Evolutionary conservation across 2,888 invertebrate genomes (phyloP), one percentile per base, ranked within the genome.

Genomic region (Perdita meconis): DNA sequence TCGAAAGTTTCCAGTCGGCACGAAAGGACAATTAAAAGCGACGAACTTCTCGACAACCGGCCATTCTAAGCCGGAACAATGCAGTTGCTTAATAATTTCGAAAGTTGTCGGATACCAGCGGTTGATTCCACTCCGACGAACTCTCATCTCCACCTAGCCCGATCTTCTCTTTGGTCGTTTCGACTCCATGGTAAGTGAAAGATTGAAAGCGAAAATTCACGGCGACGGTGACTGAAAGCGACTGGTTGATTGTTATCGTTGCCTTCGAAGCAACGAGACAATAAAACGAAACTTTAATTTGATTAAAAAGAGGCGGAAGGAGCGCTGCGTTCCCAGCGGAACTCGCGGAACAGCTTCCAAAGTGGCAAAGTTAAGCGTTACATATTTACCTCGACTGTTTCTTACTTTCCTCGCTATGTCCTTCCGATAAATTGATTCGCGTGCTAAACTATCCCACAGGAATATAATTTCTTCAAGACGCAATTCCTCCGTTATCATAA

Each of bases 11-110:
- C 55, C 24, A 50, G 53, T 34, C 50, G 44, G n/a, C 67, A 55
- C 55, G 51, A 69, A 40, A 19, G 61, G 40, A 69, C 75, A 75
- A 78, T 78, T 78, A 70, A 63, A 47, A 66, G 26, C 24, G 75
- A 75, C 57, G 66, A 78, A 75, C 69, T 66, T 78, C 56, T 5
- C 34, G 5, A 12, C 13, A 19, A 24, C 55, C 24, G 51, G 65
- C 26, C 57, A 42, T 13, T 26, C 57, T 34, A 13, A 50, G 19
- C 38, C 40, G 26, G 64, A 26, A 70, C 75, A 75, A 75, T 56
- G 53, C 51, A 24, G 51, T 57, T 66, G 59, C 64, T 75, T 66
- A 61, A 77, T 77, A 68, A 77, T 77, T 55, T 60, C 16, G 16
- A 30, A 64, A 56, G 69, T 74, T 65, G 8, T 38, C 26, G 47